These are phyloP conservation scores for Pristionchus maxplancki DNA, from an alignment of 2,888 invertebrate genomes.

Conservation along the genomic window DNA sequence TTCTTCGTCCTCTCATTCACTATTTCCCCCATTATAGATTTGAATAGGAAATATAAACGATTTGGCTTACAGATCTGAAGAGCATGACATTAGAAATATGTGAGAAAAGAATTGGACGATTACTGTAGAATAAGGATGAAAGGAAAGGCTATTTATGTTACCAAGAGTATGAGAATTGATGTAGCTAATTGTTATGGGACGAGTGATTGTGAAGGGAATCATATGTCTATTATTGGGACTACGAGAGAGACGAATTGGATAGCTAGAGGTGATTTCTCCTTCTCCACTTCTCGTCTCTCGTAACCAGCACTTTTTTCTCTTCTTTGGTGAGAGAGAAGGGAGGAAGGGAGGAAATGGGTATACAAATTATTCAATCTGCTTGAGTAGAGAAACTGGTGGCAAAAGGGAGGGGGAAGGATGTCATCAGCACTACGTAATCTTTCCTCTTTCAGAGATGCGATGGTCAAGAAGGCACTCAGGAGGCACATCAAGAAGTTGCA, in stretches of 20 bases:
- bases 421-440: neutral
- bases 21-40: neutral
- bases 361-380: neutral
- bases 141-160: neutral
- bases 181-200: neutral
- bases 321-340: neutral
- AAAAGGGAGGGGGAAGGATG: neutral
- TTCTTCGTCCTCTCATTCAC: too few species aligned
- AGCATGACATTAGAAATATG: too few species aligned
- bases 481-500: neutral
- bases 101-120: too few species aligned
- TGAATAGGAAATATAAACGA: neutral
- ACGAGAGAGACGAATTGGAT: neutral
- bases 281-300: neutral
- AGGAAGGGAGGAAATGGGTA: neutral
- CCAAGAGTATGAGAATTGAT: neutral
- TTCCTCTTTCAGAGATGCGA: neutral
- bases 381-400: neutral
- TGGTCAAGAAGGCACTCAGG: neutral
- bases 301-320: neutral
- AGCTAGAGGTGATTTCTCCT: neutral
- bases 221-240: neutral
- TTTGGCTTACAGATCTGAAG: too few species aligned
- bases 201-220: neutral
- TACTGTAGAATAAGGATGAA: neutral